Base-by-base conservation (phyloP, 1,140 invertebrate species). In the Drosophila watanabei region DNA sequence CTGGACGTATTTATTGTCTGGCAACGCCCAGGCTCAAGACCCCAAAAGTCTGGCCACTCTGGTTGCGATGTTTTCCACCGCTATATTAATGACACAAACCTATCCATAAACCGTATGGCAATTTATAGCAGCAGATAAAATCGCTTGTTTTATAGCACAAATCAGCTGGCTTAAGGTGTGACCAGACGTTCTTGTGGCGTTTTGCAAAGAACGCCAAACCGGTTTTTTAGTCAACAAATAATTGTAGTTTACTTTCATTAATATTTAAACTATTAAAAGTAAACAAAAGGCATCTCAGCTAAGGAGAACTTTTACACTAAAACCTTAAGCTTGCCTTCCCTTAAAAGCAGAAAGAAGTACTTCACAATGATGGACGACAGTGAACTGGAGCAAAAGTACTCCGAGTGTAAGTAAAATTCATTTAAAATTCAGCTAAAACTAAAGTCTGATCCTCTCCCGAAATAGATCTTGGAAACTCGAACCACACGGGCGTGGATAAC, bases 311-410 rank as follows among this genome's bases (percentile, higher is more conserved):
- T 9, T 4, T 0, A 4, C 30, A 2, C 4, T 13, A n/a, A 3
- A 54, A 20, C 18, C 16, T 13, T 33, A 7, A 3, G 13, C 4
- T 20, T 13, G 7, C 2, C 11, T 1, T 5, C 5, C 3, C 13
- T 13, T 24, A 24, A 24, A 2, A 14, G 5, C 13, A 0, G 4
- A 4, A 30, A 49, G 0, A 20, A 46, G 13, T 20, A 13, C 28
- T n/a, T 5, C 16, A 5, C 1, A 16, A 37, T 2, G 5, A 57
- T 57, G 32, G 57, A 78, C 18, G 64, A 60, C 10, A 32, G 49
- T 14, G 73, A 80, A 24, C 11, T 66, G 4, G 83, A 88, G 16
- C 54, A 57, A 8, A 89, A 88, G 48, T 84, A 63, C 13, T 10
- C 73, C 1, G 66, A 69, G 8, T 52, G 85, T 88, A 35, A 5